These are phyloP conservation scores for Tuberolachnus salignus DNA, from an alignment of 2,888 invertebrate species.

Conservation along the genomic window DNA sequence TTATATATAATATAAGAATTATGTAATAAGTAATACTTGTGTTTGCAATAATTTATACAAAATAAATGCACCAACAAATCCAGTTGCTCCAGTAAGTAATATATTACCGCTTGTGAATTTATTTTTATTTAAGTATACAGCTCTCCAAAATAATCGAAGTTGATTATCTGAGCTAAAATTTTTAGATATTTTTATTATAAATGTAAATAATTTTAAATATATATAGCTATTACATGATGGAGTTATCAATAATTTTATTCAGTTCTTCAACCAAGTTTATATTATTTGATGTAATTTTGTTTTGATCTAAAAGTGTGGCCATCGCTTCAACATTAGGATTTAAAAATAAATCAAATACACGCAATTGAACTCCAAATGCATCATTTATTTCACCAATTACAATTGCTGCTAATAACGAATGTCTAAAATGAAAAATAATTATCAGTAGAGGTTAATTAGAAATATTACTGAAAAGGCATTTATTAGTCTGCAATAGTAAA, in stretches of 20 bases:
- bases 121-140: slow-evolving; percentile 58
- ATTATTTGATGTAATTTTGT: slow-evolving; percentile 14
- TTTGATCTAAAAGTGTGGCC: slow-evolving; percentile 58
- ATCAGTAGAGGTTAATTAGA: too few species aligned
- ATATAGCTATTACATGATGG: slow-evolving; percentile 30
- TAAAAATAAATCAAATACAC: slow-evolving; percentile 58
- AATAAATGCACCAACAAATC: slow-evolving; percentile 60
- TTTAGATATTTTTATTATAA: neutral
- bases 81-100: slow-evolving; percentile 60
- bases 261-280: slow-evolving; percentile 56
- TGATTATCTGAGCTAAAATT: slow-evolving; percentile 58
- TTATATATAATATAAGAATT: neutral
- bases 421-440: slow-evolving; percentile 57
- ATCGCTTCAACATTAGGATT: slow-evolving; percentile 59
- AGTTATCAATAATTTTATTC: slow-evolving; percentile 37
- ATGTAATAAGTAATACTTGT: slow-evolving; percentile 46
- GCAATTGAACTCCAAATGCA: slow-evolving; percentile 57
- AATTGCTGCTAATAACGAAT: slow-evolving; percentile 59
- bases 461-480: too few species aligned
- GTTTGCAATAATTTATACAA: slow-evolving; percentile 59
- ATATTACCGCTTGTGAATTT: slow-evolving; percentile 59
- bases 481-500: too few species aligned
- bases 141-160: slow-evolving; percentile 59
- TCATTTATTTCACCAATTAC: slow-evolving; percentile 59
- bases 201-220: neutral